Percentiles rank a stretch among this genome's conserved stretches.
These are phyloP conservation scores for Microchrysa polita DNA, from an alignment of 2,888 invertebrate genomes.

Conservation along the genomic window DNA sequence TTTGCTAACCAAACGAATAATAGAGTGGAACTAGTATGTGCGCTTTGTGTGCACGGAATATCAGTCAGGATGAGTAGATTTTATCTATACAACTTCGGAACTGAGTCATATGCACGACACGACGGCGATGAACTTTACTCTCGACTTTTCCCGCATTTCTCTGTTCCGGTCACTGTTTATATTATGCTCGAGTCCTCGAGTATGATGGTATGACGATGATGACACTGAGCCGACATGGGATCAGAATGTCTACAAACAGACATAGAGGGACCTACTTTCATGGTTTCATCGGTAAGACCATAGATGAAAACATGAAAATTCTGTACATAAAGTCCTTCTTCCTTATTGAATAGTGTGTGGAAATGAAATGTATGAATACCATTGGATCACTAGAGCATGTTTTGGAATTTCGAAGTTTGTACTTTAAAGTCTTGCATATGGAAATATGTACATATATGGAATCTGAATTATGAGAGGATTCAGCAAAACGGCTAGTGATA, in stretches of 20 bases:
- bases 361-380: too few species aligned
- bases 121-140: not conserved
- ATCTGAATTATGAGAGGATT: too few species aligned
- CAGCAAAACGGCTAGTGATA: too few species aligned
- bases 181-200: not conserved
- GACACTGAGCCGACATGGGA: not conserved
- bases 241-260: not conserved
- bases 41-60: not conserved
- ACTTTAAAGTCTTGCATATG: too few species aligned
- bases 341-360: too few species aligned
- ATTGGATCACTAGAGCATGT: too few species aligned
- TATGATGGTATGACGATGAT: too few species aligned
- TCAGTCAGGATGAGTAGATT: constrained; percentile 10
- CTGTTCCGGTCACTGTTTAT: not conserved
- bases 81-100: constrained; percentile 14
- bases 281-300: not conserved
- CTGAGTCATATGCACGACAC: not conserved
- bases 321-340: too few species aligned
- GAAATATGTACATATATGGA: too few species aligned
- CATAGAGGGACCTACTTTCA: not conserved
- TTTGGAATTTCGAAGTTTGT: too few species aligned
- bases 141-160: not conserved
- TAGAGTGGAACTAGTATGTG: not conserved
- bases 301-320: too few species aligned
- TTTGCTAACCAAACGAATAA: constrained; percentile 19